These are phyloP conservation scores for Zingel zingel DNA, from an alignment of 2,113 vertebrate species.

Conservation along the genomic window DNA sequence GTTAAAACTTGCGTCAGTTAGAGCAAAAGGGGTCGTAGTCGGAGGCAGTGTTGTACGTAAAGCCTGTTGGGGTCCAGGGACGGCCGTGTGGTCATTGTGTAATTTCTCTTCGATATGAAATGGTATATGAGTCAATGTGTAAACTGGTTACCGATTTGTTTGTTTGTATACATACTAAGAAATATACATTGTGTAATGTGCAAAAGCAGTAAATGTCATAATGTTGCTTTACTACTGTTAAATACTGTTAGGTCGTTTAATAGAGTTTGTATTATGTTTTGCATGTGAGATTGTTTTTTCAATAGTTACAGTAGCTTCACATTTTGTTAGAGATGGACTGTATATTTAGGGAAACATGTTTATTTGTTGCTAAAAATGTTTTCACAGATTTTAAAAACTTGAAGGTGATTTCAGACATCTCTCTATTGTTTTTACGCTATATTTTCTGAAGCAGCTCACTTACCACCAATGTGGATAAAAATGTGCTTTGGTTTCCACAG, in stretches of 20 bases:
- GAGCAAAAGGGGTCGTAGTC: constrained; percentile 7
- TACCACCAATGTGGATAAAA: background rate
- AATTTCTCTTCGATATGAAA: constrained; percentile 52
- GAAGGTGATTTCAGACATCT: background rate
- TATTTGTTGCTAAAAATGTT: background rate
- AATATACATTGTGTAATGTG: background rate
- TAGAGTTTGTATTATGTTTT: background rate
- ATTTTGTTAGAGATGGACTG: background rate
- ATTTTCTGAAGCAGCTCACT: background rate
- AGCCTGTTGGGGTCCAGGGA: constrained; percentile 68
- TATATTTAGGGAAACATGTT: background rate
- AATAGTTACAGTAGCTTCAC: background rate
- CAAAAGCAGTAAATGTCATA: background rate
- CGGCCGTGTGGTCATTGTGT: constrained; percentile 67
- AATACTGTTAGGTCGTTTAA: background rate
- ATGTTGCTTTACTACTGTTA: background rate
- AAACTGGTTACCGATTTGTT: background rate
- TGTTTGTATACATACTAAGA: constrained; percentile 7
- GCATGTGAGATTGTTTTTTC: background rate
- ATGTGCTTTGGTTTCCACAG: background rate
- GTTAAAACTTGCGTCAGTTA: constrained; percentile 71
- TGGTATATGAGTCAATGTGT: constrained; percentile 30
- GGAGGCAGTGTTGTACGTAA: constrained; percentile 40
- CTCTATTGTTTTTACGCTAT: background rate
- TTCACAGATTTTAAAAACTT: background rate